Conservation (phyloP, 2,113 vertebrate species). For the Ellobius talpinus region DNA sequence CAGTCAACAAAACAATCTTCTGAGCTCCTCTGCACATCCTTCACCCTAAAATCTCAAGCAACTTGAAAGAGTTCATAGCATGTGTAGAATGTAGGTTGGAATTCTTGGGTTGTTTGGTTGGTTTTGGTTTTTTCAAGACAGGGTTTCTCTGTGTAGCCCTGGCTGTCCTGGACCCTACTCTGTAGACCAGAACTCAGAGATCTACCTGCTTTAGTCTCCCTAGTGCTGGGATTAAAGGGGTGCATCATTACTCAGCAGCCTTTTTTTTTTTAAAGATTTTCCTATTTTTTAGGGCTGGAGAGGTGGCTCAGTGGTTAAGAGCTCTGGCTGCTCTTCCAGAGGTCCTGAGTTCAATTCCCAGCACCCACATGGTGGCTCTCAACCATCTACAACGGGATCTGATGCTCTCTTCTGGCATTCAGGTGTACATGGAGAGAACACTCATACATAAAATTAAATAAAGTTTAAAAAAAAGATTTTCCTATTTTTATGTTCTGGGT, state of each 20-base stretch:
- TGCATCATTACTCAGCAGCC: neutral
- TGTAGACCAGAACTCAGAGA: neutral
- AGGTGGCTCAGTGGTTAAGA: too few species aligned
- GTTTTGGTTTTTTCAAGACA: neutral
- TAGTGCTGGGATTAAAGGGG: neutral
- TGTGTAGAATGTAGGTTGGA: neutral
- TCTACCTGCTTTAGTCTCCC: neutral
- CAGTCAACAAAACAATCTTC: neutral
- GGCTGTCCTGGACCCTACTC: neutral
- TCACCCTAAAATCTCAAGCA: neutral
- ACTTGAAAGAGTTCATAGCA: neutral
- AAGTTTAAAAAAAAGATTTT: too few species aligned
- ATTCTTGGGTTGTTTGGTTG: slow-evolving; percentile 1
- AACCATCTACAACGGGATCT: too few species aligned
- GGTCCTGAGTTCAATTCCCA: too few species aligned
- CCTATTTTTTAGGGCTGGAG: too few species aligned
- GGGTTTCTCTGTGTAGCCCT: neutral
- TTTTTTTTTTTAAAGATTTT: too few species aligned
- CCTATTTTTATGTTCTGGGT: neutral
- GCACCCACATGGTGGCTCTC: too few species aligned
- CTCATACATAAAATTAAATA: too few species aligned
- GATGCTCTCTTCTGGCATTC: too few species aligned
- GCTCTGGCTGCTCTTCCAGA: too few species aligned
- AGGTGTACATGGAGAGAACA: too few species aligned
- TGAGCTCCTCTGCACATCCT: neutral